Conservation (phyloP, 2,113 vertebrate genomes). For the Odontophorus gujanensis region DNA sequence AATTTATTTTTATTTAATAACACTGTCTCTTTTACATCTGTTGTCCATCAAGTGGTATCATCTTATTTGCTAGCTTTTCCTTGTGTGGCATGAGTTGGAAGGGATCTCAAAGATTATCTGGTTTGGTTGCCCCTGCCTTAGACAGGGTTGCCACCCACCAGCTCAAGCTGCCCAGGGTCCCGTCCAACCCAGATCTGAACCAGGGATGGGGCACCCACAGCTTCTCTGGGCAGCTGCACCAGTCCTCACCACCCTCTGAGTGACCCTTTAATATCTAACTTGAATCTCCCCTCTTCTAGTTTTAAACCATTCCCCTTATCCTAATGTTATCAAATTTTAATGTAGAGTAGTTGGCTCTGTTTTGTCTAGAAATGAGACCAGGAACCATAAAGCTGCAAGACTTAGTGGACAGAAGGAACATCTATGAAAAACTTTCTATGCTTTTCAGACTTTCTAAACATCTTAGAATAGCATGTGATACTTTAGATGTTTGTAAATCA, state of each 20-base stretch:
- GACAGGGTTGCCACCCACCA: too few relatives aligned
- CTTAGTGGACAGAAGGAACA: background rate
- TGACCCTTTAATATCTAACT: too few relatives aligned
- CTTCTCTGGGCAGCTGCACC: too few relatives aligned
- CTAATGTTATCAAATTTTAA: too few relatives aligned
- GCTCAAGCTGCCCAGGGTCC: too few relatives aligned
- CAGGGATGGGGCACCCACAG: too few relatives aligned
- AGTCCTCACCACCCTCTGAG: too few relatives aligned
- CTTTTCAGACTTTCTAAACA: background rate
- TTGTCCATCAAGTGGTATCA: background rate
- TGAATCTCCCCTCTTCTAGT: too few relatives aligned
- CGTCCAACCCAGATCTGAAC: too few relatives aligned
- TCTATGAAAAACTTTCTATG: background rate
- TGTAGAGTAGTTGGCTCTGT: background rate
- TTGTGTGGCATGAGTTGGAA: background rate
- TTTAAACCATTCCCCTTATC: too few relatives aligned
- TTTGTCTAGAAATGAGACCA: background rate
- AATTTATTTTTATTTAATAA: fast-evolving
- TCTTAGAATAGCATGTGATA: background rate
- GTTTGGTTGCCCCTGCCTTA: too few relatives aligned
- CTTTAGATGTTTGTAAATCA: background rate
- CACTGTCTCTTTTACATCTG: background rate
- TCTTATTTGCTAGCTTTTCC: background rate
- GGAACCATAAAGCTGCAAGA: background rate
- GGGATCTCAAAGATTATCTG: too few relatives aligned